Evolutionary conservation across 2,888 invertebrate genomes (phyloP), one percentile per base, ranked within the genome.

Genomic region (Sphaeridia pumilis): DNA sequence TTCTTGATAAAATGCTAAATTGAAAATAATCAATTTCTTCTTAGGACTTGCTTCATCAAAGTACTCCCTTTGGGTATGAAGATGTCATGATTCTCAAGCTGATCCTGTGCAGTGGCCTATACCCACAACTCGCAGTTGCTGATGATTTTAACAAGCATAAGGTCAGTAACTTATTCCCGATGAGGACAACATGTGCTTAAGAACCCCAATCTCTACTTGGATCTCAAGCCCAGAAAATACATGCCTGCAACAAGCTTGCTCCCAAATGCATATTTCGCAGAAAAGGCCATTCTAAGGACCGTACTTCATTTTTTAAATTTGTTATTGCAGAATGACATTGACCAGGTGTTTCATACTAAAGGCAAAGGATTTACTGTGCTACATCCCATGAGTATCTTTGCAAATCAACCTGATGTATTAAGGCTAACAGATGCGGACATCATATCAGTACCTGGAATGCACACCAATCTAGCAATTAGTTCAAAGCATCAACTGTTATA

Each of bases 111-210:
- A 84, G 89, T 71, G 94, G 95, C 0, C 75, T 98, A 48, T 97
- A 95, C 70, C 97, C 97, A 0, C 93, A 97, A 74, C 78, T 93
- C 53, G 89, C 94, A 0, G 80, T 92, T n/a, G 82, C 89, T 1
- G 97, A 98, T 70, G 88, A 90, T 66, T 87, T 86, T 66, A 97
- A 97, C 51, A 65, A 63, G 43, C 66, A 64, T 54, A 67, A 66
- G 55, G 65, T 62, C 45, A 22, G n/a, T n/a, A n/a, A 26, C n/a
- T n/a, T n/a, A n/a, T n/a, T n/a, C n/a, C n/a, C n/a, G n/a, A n/a
- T n/a, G n/a, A n/a, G n/a, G n/a, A n/a, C n/a, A n/a, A n/a, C n/a
- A n/a, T n/a, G n/a, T n/a, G n/a, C n/a, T n/a, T n/a, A n/a, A n/a
- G n/a, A n/a, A n/a, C n/a, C n/a, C n/a, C n/a, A n/a, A n/a, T n/a